A percentile compares a stretch with the other conserved stretches of the same genome.
Evolutionary conservation across 2,113 vertebrate genomes (phyloP).

Genomic region (Corvus hawaiiensis): DNA sequence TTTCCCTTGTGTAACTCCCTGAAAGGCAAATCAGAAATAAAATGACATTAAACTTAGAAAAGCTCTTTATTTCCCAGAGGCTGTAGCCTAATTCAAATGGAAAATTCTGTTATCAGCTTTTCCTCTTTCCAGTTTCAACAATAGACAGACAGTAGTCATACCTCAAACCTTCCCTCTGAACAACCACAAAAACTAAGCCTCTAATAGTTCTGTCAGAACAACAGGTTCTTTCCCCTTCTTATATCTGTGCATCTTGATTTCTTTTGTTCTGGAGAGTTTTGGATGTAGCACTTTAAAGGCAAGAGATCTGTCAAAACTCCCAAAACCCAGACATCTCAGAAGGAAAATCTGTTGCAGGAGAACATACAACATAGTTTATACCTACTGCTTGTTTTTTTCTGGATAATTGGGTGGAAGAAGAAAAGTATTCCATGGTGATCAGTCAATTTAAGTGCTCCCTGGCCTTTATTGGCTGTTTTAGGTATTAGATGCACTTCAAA

Average conservation of each 20-base stretch:
- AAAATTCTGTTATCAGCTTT: not conserved
- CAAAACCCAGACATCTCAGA: not conserved
- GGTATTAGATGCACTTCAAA: not conserved
- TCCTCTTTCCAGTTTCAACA: not conserved
- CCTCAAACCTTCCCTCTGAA: not conserved
- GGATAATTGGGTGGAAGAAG: not conserved
- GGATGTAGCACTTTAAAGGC: not conserved
- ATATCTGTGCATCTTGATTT: not conserved
- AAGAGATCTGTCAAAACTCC: not conserved
- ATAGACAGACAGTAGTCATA: not conserved
- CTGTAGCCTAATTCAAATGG: conserved; percentile 32
- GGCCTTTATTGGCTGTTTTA: not conserved
- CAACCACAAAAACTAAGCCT: not conserved
- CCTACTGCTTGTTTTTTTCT: not conserved
- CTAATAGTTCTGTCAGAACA: not conserved
- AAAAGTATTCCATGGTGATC: not conserved
- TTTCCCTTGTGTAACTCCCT: not conserved
- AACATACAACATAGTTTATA: not conserved
- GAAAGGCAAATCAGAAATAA: conserved; percentile 33
- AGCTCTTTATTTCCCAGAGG: conserved; percentile 51
- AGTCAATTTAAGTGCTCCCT: not conserved
- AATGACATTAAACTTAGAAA: conserved; percentile 44
- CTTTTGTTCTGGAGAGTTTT: not conserved
- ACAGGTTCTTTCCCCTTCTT: not conserved
- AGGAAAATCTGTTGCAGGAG: not conserved